Base-by-base conservation (phyloP, 2,888 invertebrate species). In the Rhaphigaster nebulosa region DNA sequence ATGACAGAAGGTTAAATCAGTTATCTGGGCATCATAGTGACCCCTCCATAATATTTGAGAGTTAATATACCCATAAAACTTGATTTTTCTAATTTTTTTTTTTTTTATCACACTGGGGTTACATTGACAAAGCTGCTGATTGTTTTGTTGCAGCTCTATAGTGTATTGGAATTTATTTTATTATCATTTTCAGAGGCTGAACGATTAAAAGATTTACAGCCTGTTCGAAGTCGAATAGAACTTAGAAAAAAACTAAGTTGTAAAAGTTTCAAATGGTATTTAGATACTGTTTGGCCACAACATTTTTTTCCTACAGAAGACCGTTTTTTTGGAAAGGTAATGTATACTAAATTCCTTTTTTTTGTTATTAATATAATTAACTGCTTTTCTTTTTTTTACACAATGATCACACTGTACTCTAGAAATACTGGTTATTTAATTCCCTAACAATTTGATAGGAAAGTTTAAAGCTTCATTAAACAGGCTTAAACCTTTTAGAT, bases 241-340 rank as follows among this genome's bases (percentile, higher is more conserved):
- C 94, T 99, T 76, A 93, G 95, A 87, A 92, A 92, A 87, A 92
- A 92, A 89, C 90, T 93, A 50, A 92, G 93, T 65, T 93, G 92
- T 91, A 92, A 92, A 87, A 92, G 92, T 92, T 99, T 99, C 93
- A 95, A 96, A 90, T 99, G 99, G 99, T 99, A 98, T 94, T 94
- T 99, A 92, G 96, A 97, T 90, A 97, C 97, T 93, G 96, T 99
- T 45, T 99, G 99, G 98, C 98, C 98, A 0, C 97, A 99, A 93
- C 97, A 99, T 93, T 99, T 99, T 94, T 97, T 99, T 93, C 99
- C 99, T 0, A 96, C 96, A 52, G 95, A 96, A 1, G 96, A 97
- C 92, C 95, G 97, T 92, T 98, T 98, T 94, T 98, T 99, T 93
- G 99, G 99, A 60, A 96, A 97, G 94, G 98, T 98, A 92, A 92